Conservation (phyloP, 2,888 invertebrate species). For the Melieria picta region DNA sequence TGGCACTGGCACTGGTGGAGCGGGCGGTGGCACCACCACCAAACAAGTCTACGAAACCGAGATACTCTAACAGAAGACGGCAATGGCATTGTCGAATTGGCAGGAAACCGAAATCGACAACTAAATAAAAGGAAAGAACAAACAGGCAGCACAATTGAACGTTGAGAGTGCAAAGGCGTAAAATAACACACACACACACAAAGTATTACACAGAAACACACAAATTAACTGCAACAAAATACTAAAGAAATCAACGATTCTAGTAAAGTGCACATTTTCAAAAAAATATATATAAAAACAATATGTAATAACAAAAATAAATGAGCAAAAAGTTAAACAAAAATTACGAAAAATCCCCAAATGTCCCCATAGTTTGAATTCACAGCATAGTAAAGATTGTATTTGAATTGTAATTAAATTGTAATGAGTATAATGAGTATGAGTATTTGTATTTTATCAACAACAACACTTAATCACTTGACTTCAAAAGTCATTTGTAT, state of each 20-base stretch:
- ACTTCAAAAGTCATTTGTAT: too few relatives aligned
- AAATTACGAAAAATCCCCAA: too few relatives aligned
- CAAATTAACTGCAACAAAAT: background rate
- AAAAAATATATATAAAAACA: background rate
- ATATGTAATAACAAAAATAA: too few relatives aligned
- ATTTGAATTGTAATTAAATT: too few relatives aligned
- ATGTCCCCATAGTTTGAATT: too few relatives aligned
- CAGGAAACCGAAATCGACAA: constrained; percentile 59
- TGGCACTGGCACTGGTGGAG: constrained; percentile 49
- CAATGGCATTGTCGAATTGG: constrained; percentile 50
- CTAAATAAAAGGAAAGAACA: constrained; percentile 34
- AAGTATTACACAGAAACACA: background rate
- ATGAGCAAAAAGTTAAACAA: too few relatives aligned
- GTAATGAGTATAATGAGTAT: too few relatives aligned
- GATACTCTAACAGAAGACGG: constrained; percentile 80
- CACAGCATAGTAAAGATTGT: too few relatives aligned
- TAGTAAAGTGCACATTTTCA: too few relatives aligned
- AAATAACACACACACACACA: background rate
- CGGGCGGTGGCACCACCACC: constrained; percentile 69
- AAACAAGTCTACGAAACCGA: constrained; percentile 92
- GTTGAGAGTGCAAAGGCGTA: background rate
- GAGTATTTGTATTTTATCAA: too few relatives aligned
- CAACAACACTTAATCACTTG: too few relatives aligned
- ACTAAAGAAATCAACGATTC: too few relatives aligned
- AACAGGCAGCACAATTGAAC: constrained; percentile 9